Conservation (phyloP, 2,888 invertebrate genomes). For the Nipponacmea schrenckii region DNA sequence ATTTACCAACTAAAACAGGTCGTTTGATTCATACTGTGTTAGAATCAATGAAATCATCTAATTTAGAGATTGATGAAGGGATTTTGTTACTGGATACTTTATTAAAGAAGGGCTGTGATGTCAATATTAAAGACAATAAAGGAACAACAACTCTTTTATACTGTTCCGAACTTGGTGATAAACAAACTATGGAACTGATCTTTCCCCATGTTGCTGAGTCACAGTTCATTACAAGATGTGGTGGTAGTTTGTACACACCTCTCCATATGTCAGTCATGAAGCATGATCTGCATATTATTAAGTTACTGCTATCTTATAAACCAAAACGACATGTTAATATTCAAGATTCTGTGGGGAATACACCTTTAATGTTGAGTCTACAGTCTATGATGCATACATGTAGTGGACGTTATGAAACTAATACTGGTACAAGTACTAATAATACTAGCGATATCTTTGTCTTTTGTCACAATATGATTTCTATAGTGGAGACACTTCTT, state of each 20-base stretch:
- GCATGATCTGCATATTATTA: slow-evolving; percentile 41
- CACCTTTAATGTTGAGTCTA: slow-evolving; percentile 34
- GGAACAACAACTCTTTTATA: slow-evolving; percentile 38
- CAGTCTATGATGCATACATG: slow-evolving; percentile 37
- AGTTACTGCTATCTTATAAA: slow-evolving; percentile 29
- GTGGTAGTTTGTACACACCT: slow-evolving; percentile 38
- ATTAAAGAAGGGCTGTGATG: slow-evolving; percentile 36
- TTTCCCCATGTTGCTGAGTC: slow-evolving; percentile 29
- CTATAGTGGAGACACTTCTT: slow-evolving; percentile 39
- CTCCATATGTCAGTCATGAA: slow-evolving; percentile 46
- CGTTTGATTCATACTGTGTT: slow-evolving; percentile 44
- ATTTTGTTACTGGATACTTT: slow-evolving; percentile 28
- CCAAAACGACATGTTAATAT: slow-evolving; percentile 31
- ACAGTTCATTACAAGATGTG: slow-evolving; percentile 28
- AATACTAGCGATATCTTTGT: slow-evolving; percentile 20
- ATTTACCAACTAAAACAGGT: slow-evolving; percentile 43
- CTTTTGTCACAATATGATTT: slow-evolving; percentile 38
- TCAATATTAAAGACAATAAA: slow-evolving; percentile 38
- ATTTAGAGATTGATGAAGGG: slow-evolving; percentile 31
- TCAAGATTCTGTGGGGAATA: slow-evolving; percentile 30
- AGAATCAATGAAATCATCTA: slow-evolving; percentile 33
- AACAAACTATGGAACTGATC: slow-evolving; percentile 31
- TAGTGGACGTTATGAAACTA: slow-evolving; percentile 32
- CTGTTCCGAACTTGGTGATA: slow-evolving; percentile 40
- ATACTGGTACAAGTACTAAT: slow-evolving; percentile 14